Evolutionary conservation across 2,797 vertebrate genomes (phyloP).

Genomic region (Phoeniculus purpureus): DNA sequence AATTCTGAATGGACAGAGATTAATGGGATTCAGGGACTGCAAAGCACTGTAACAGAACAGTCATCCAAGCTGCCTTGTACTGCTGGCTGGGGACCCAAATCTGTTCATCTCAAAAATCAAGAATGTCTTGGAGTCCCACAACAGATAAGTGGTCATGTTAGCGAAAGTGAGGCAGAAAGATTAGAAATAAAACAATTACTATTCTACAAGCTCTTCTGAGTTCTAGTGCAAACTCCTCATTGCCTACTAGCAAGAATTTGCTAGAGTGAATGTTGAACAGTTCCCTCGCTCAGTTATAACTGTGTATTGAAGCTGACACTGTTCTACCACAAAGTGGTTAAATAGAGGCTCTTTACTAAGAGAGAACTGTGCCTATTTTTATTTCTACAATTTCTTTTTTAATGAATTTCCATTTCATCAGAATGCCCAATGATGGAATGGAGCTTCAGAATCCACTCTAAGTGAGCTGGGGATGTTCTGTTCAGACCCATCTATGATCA

Average conservation of each 20-base stretch:
- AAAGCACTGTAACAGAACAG: neutral
- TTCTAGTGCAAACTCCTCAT: neutral
- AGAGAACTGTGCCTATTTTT: neutral
- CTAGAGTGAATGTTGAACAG: neutral
- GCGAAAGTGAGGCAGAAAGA: neutral
- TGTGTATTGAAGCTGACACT: neutral
- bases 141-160: neutral
- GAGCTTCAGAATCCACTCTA: neutral
- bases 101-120: neutral
- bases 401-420: neutral
- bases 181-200: neutral
- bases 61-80: neutral
- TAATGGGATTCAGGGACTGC: neutral
- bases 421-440: neutral
- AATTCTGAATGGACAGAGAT: neutral
- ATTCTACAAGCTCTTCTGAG: neutral
- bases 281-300: neutral
- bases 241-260: neutral
- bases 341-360: neutral
- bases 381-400: neutral
- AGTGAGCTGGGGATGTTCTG: neutral
- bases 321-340: neutral
- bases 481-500: neutral
- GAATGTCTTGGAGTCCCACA: neutral
- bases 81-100: neutral